phyloP scores from a whole-genome alignment of 2,113 vertebrate genomes.

The Eupsittula cactorum region DNA sequence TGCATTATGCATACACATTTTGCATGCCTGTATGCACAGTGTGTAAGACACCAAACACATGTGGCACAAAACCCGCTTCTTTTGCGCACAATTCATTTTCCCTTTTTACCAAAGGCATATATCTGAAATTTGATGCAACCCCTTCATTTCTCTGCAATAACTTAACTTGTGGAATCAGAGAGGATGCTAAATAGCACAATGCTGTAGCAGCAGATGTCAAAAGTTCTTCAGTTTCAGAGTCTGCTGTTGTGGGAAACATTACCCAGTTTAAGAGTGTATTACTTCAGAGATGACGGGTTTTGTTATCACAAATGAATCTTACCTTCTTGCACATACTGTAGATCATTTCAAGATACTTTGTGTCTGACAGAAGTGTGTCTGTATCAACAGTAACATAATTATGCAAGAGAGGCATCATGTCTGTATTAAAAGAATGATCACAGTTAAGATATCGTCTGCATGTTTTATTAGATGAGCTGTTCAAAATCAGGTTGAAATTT shows the following conservation, averaged over 20 bases:
- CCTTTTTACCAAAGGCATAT: neutral
- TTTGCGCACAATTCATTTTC: neutral
- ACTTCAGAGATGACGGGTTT: neutral
- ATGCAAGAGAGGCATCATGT: slow-evolving; percentile 99
- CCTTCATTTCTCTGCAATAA: neutral
- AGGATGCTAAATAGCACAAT: neutral
- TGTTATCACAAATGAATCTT: neutral
- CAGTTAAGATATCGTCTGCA: neutral
- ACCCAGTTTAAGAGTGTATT: neutral
- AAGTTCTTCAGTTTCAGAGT: neutral
- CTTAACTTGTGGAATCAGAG: neutral
- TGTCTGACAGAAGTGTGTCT: slow-evolving; percentile 94
- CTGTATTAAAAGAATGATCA: slow-evolving; percentile 71
- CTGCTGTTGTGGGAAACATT: neutral
- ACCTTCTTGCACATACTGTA: slow-evolving; percentile 99
- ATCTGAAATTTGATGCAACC: neutral
- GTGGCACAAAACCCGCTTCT: neutral
- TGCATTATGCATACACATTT: fast-evolving
- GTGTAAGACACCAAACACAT: neutral
- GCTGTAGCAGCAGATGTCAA: neutral
- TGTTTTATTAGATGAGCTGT: neutral
- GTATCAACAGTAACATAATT: slow-evolving; percentile 99
- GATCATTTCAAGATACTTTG: slow-evolving; percentile 98
- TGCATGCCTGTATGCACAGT: neutral
- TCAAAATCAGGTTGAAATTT: neutral